These are phyloP conservation scores for Aldrovandia affinis DNA, from an alignment of 2,797 vertebrate species.

Conservation along the genomic window DNA sequence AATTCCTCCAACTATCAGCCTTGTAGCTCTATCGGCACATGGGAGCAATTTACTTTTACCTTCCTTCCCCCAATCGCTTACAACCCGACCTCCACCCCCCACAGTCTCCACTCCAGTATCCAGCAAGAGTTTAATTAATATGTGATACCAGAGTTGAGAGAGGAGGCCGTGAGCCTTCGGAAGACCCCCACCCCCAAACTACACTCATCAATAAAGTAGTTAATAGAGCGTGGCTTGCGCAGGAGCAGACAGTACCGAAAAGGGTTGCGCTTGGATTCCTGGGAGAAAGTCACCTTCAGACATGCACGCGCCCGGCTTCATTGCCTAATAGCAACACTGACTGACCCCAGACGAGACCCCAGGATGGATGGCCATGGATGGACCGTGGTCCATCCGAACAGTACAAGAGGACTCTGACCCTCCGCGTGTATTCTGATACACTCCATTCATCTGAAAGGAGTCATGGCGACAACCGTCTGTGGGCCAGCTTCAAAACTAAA, in stretches of 20 bases:
- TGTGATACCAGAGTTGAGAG: constrained; percentile 43
- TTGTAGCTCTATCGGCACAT: background rate
- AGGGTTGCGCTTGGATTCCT: constrained; percentile 55
- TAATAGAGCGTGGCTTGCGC: constrained; percentile 72
- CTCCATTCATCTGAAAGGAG: constrained; percentile 22
- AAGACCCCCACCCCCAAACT: constrained; percentile 37
- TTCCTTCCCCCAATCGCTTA: background rate
- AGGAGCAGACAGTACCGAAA: constrained; percentile 62
- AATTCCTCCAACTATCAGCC: constrained; percentile 26
- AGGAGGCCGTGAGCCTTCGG: constrained; percentile 25
- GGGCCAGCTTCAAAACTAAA: constrained; percentile 5
- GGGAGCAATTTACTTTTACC: background rate
- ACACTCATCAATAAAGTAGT: constrained; percentile 74
- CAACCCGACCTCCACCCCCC: background rate
- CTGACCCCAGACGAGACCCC: constrained; percentile 50
- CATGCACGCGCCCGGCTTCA: constrained; percentile 62
- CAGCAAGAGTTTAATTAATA: constrained; percentile 12
- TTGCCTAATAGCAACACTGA: constrained; percentile 56
- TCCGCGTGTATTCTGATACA: constrained; percentile 41
- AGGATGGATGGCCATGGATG: constrained; percentile 61
- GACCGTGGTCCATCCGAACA: constrained; percentile 49
- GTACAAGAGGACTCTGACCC: constrained; percentile 60
- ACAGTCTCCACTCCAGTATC: background rate
- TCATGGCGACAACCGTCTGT: background rate
- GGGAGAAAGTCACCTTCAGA: constrained; percentile 73